Evolutionary conservation across 2,888 invertebrate species (phyloP), one percentile per base, ranked within the genome.

Genomic region (Cataglyphis livida): DNA sequence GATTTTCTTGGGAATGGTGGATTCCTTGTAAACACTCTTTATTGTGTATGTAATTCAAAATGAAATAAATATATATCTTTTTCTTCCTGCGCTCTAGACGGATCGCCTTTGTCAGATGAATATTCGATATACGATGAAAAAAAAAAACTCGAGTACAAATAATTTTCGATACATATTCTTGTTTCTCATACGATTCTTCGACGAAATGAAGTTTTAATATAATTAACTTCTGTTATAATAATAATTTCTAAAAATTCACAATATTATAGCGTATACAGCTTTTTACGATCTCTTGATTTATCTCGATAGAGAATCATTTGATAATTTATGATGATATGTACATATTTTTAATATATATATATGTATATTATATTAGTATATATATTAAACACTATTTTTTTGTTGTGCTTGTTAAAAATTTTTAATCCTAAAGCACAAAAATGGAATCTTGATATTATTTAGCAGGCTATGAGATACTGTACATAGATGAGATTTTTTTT

Each of bases 1-100:
- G 65, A 54, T 54, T n/a, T 32, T 66, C 18, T 25, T 12, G 35
- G 28, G 35, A 21, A 51, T 25, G 32, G 21, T 25, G 3, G 7
- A 66, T 54, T 38, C 10, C 6, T 64, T 65, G 64, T 38, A 15
- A 10, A 76, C 38, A 18, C 9, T 54, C 38, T 66, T 51, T 18
- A 48, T 51, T 75, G 18, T 65, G 28, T 12, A 15, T 73, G 18
- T 75, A 66, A 76, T n/a, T 51, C 15, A 3, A 74, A 61, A 18
- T 65, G 38, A 66, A 28, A 66, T 54, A 54, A 76, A 66, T 28
- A 12, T 54, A n/a, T 21, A 35, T 15, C 32, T 28, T 44, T 48
- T 38, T 54, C 7, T 54, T 76, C 15, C n/a, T 12, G 38, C 38
- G 68, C 38, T 38, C 15, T 25, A 51, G 9, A 38, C 9, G 18